A percentile compares a stretch with the other conserved stretches of the same genome.
phyloP scores from a whole-genome alignment of 2,113 vertebrate genomes.

The Pomatorhinus ruficollis region DNA sequence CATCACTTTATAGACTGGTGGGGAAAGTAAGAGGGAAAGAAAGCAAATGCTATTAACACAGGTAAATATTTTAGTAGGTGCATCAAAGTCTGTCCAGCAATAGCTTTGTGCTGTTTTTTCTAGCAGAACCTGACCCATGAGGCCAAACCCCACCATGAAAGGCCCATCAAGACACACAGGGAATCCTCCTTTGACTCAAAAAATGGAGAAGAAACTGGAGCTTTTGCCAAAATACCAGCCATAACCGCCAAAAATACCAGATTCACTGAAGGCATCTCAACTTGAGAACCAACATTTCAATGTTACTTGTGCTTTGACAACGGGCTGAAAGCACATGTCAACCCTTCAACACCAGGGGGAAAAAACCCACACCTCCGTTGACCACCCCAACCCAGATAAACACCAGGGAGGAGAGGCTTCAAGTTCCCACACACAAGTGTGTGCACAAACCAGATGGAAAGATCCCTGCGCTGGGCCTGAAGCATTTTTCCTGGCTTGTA shows the following conservation, averaged over 20 bases:
- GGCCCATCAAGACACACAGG: not conserved
- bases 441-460: not conserved
- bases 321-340: accelerated
- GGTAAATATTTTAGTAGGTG: not conserved
- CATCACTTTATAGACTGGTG: accelerated
- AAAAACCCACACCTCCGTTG: not conserved
- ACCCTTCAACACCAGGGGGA: not conserved
- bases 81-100: not conserved
- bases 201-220: not conserved
- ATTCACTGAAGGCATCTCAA: not conserved
- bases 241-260: accelerated
- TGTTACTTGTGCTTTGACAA: not conserved
- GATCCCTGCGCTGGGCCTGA: not conserved
- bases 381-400: not conserved
- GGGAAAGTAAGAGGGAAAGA: not conserved
- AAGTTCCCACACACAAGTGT: not conserved
- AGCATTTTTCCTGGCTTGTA: not conserved
- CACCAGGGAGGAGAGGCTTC: not conserved
- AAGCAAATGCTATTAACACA: not conserved
- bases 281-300: not conserved
- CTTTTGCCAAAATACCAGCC: not conserved
- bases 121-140: not conserved
- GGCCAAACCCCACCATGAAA: accelerated
- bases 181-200: not conserved
- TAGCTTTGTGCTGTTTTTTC: not conserved